Conservation (phyloP, 2,113 vertebrate genomes). For the Caranx melampygus region DNA sequence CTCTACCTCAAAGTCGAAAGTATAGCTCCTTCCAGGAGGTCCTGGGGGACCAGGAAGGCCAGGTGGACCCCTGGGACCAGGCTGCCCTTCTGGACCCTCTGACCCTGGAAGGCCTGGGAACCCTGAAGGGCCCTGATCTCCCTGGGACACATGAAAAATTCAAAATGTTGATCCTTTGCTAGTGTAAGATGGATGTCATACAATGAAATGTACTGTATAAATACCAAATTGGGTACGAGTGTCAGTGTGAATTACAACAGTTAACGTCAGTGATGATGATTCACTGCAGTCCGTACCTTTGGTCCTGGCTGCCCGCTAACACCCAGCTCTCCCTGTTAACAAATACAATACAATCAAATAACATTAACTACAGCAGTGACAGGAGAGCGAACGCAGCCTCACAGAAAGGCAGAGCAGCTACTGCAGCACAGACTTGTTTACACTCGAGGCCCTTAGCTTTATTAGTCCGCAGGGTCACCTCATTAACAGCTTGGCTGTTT, state of each 20-base stretch:
- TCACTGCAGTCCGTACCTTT: slow-evolving; percentile 84
- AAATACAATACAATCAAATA: slow-evolving; percentile 58
- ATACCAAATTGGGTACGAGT: background rate
- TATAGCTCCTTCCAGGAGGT: slow-evolving; percentile 67
- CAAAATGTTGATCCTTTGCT: background rate
- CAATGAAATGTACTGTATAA: background rate
- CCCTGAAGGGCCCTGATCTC: slow-evolving; percentile 87
- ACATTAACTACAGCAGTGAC: background rate
- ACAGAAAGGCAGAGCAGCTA: background rate
- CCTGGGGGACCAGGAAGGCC: slow-evolving; percentile 89
- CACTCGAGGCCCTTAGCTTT: slow-evolving; percentile 31
- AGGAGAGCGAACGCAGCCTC: background rate
- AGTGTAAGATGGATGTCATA: background rate
- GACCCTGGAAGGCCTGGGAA: slow-evolving; percentile 86
- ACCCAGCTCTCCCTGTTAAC: slow-evolving; percentile 88
- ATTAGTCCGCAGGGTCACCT: slow-evolving; percentile 49
- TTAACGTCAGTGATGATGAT: background rate
- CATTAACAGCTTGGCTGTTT: slow-evolving; percentile 50
- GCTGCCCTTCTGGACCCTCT: slow-evolving; percentile 84
- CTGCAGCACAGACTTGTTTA: slow-evolving; percentile 33
- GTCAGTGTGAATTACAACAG: background rate
- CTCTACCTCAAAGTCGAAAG: slow-evolving; percentile 87
- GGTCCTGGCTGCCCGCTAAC: slow-evolving; percentile 83
- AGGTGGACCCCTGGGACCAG: slow-evolving; percentile 87
- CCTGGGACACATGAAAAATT: slow-evolving; percentile 76